phyloP scores from a whole-genome alignment of 2,797 vertebrate species.

The Gallinago solitaria region DNA sequence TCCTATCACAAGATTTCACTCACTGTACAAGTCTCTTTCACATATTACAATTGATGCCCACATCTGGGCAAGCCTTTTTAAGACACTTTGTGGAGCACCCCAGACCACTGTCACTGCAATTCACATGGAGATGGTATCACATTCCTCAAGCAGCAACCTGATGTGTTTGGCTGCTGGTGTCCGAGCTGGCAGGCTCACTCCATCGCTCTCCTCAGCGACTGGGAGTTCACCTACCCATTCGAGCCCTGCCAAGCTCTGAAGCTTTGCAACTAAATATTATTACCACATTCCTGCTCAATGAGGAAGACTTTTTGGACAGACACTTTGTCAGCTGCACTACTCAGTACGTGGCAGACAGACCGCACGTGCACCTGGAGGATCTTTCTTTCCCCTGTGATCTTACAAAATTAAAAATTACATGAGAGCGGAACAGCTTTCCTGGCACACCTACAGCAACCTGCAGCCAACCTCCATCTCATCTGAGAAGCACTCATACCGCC shows the following conservation, averaged over 20 bases:
- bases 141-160: not conserved
- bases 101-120: fast-evolving
- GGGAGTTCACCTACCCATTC: not conserved
- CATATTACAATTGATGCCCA: fast-evolving
- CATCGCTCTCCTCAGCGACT: not conserved
- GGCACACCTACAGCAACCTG: not conserved
- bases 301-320: constrained; percentile 2
- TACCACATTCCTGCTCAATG: not conserved
- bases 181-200: not conserved
- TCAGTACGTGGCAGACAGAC: not conserved
- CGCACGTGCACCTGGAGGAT: not conserved
- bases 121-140: not conserved
- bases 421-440: constrained; percentile 13
- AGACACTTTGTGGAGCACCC: not conserved
- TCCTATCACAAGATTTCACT: not conserved
- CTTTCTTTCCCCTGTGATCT: not conserved
- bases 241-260: not conserved
- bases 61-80: not conserved
- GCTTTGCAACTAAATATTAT: not conserved
- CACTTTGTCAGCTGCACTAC: not conserved
- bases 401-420: not conserved
- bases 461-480: not conserved
- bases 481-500: not conserved
- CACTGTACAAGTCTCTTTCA: not conserved
- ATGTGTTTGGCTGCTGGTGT: not conserved